Base-by-base conservation (phyloP, 2,113 vertebrate species). In the Galbula dea region DNA sequence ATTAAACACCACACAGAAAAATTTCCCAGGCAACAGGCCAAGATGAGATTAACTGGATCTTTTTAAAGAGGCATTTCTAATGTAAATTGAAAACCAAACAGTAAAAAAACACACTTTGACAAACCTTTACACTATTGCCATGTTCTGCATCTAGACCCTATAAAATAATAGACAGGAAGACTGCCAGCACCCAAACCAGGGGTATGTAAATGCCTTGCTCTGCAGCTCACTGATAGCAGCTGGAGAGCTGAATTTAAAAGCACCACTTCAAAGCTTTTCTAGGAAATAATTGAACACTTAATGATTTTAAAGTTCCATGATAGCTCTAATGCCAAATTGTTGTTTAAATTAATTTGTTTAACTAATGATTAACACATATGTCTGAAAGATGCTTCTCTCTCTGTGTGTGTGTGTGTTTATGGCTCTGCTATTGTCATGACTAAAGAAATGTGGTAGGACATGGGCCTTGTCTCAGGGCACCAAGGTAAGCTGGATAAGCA, bases 1-100 rank as follows among this genome's bases (percentile, higher is more conserved):
- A 85, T 89, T 89, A 91, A 93, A 71, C 39, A 80, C 34, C 68
- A 65, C 30, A 83, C 11, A 59, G 63, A 91, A 94, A 43, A 83
- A 88, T 74, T 94, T 88, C 75, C 68, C 82, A 88, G 95, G 93
- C 84, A 96, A 87, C 43, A 77, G 87, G 79, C 89, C 95, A 95
- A 95, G 15, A 16, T 81, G 87, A 81, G 87, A 94, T 94, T 94
- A 94, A 78, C 63, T 86, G 75, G n/a, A 88, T 96, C 79, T 83
- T 94, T 89, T 85, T 63, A 32, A 92, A 89, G 59, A 89, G 59
- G 24, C 1, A 1, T 88, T 92, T 89, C 59, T 89, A 89, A 88
- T 74, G 82, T 74, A 92, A 95, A 83, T 94, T 91, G 76, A 37
- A 92, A 94, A 71, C 59, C 51, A 91, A 94, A 89, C 39, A 91